Conservation (phyloP, 1,140 invertebrate genomes). For the Bilobella aurantiaca region DNA sequence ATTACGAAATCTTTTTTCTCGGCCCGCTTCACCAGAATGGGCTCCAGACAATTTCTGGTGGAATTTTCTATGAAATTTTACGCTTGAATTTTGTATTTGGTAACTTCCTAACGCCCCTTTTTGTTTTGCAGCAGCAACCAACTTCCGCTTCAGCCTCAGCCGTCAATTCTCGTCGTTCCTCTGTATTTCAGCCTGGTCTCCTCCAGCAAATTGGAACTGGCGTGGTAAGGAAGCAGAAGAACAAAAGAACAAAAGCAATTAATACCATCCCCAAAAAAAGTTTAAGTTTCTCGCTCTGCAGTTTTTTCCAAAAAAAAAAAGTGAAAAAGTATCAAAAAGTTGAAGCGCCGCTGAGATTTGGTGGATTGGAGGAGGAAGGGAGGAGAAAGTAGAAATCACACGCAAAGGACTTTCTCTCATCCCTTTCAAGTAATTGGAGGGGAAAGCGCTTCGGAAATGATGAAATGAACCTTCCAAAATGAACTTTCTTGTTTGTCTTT, state of each 20-base stretch:
- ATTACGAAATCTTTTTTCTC: no score
- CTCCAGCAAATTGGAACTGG: slow-evolving; percentile 5
- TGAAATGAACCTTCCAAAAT: not conserved
- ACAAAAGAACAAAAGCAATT: not conserved
- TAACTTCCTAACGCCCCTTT: not conserved
- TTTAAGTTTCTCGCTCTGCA: not conserved
- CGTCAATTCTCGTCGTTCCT: not conserved
- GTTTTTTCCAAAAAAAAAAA: no score
- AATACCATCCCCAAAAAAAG: no score
- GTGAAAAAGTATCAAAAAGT: not conserved
- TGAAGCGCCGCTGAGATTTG: not conserved
- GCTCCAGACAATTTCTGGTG: no score
- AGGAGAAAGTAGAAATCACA: not conserved
- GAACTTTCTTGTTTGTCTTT: not conserved
- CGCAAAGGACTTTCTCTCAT: no score
- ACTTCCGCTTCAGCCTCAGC: slow-evolving; percentile 3
- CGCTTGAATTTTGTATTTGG: no score
- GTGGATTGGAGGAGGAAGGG: not conserved
- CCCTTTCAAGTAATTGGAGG: not conserved
- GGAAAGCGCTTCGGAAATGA: not conserved
- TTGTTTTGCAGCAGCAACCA: not conserved
- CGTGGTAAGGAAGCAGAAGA: not conserved
- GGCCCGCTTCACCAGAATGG: no score
- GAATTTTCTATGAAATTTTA: no score
- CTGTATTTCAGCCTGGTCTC: not conserved